Evolutionary conservation across 2,797 vertebrate species (phyloP).

Genomic region (Neosilurus hyrtlii): DNA sequence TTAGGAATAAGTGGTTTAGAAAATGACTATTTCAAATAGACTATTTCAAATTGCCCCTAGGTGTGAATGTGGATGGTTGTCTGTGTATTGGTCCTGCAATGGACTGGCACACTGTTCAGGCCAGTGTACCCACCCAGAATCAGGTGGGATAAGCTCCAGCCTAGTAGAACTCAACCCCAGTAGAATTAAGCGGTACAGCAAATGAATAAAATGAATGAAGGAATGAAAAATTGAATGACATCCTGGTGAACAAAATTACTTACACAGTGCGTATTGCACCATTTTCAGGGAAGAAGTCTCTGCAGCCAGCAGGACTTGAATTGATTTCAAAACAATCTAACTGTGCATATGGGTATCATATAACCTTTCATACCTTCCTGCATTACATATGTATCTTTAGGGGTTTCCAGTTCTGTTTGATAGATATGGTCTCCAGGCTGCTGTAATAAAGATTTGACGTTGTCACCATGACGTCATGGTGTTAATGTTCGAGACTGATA

Average conservation of each 20-base stretch:
- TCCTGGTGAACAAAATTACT: not conserved
- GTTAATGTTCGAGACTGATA: conserved; percentile 1
- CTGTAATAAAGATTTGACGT: conserved; percentile 4
- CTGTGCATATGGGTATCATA: conserved; percentile 1
- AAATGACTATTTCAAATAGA: too few relatives aligned
- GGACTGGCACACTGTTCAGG: too few relatives aligned
- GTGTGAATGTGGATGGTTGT: too few relatives aligned
- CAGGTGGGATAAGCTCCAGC: too few relatives aligned
- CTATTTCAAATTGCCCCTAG: too few relatives aligned
- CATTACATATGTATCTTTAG: conserved; percentile 9
- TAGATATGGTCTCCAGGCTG: not conserved
- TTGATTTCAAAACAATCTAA: conserved; percentile 3
- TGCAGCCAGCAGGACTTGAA: not conserved
- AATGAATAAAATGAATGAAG: too few relatives aligned
- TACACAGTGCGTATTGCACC: not conserved
- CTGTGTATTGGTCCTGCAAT: too few relatives aligned
- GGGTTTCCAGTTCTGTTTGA: not conserved
- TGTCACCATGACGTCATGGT: not conserved
- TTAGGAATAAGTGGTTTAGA: too few relatives aligned
- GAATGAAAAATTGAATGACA: too few relatives aligned
- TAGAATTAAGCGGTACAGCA: too few relatives aligned
- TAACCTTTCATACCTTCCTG: not conserved
- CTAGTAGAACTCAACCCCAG: too few relatives aligned
- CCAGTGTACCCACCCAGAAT: too few relatives aligned
- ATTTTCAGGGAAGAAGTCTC: not conserved